phyloP scores from a whole-genome alignment of 2,888 invertebrate species.

The Microctonus aethiopoides region DNA sequence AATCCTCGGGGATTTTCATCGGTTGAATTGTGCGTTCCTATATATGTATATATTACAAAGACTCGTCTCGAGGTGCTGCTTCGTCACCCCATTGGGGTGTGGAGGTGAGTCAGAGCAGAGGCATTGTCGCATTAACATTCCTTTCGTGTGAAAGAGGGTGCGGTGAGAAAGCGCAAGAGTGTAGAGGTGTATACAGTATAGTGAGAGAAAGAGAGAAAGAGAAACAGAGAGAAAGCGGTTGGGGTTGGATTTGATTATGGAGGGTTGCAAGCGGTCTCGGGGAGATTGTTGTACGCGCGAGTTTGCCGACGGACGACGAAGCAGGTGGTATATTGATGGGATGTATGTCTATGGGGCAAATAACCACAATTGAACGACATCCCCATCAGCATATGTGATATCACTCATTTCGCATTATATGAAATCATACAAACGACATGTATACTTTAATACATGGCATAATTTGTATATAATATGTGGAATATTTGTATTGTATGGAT shows the following conservation, averaged over 20 bases:
- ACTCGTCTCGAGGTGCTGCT: conserved; percentile 15
- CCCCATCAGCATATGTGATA: not conserved
- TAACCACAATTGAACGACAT: conserved; percentile 14
- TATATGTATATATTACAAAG: conserved; percentile 1
- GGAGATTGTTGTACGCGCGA: conserved; percentile 35
- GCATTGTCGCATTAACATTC: conserved; percentile 67
- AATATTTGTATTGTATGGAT: too few species aligned
- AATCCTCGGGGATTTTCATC: conserved; percentile 45
- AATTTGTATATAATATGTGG: too few species aligned
- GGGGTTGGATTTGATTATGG: conserved; percentile 66
- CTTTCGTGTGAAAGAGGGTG: conserved; percentile 65
- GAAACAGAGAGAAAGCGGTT: conserved; percentile 57
- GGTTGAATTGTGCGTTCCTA: conserved; percentile 9
- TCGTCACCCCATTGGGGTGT: conserved; percentile 22
- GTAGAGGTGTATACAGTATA: too few species aligned
- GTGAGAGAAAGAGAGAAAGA: too few species aligned
- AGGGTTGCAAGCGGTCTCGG: conserved; percentile 54
- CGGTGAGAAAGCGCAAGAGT: too few species aligned
- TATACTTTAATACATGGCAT: too few species aligned
- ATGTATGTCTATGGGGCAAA: conserved; percentile 12
- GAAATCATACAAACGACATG: too few species aligned
- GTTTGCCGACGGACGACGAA: conserved; percentile 11
- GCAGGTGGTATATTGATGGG: conserved; percentile 9
- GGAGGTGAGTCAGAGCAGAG: conserved; percentile 61
- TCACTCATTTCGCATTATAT: conserved; percentile 9